phyloP scores from a whole-genome alignment of 2,888 invertebrate genomes.

The Agrypnus murinus region DNA sequence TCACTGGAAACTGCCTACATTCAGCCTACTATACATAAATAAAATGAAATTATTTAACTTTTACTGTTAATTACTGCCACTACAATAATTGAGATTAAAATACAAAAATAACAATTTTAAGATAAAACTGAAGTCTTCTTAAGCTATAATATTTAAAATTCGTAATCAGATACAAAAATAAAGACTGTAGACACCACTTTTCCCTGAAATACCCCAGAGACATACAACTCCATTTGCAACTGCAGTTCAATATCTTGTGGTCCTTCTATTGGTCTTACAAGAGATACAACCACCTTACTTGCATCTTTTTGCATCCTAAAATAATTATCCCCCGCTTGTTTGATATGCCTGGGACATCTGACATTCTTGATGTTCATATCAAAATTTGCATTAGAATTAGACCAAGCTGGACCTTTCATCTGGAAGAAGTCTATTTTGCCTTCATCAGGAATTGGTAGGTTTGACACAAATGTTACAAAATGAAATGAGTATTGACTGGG shows the following conservation, averaged over 20 bases:
- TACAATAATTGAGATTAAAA: no score
- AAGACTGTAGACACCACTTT: constrained; percentile 90
- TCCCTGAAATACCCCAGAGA: constrained; percentile 82
- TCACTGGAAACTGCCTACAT: no score
- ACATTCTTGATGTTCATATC: constrained; percentile 80
- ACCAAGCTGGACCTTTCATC: constrained; percentile 87
- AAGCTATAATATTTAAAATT: constrained; percentile 74
- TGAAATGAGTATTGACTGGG: constrained; percentile 94
- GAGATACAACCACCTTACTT: constrained; percentile 83
- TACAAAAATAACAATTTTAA: no score
- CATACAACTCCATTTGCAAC: constrained; percentile 89
- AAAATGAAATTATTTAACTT: no score
- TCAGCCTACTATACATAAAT: no score
- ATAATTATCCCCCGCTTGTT: constrained; percentile 66
- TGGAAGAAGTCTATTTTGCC: constrained; percentile 88
- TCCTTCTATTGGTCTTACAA: constrained; percentile 84
- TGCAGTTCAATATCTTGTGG: constrained; percentile 94
- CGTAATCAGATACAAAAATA: constrained; percentile 89
- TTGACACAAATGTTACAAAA: constrained; percentile 93
- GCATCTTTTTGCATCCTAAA: constrained; percentile 69
- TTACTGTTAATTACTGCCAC: no score
- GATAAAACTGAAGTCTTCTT: no score
- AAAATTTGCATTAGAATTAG: constrained; percentile 83
- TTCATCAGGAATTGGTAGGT: constrained; percentile 76
- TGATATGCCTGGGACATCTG: constrained; percentile 77